Percentiles rank a stretch among this genome's conserved stretches.
Conservation (phyloP, 1,140 invertebrate genomes). For the Ectropis grisescens region DNA sequence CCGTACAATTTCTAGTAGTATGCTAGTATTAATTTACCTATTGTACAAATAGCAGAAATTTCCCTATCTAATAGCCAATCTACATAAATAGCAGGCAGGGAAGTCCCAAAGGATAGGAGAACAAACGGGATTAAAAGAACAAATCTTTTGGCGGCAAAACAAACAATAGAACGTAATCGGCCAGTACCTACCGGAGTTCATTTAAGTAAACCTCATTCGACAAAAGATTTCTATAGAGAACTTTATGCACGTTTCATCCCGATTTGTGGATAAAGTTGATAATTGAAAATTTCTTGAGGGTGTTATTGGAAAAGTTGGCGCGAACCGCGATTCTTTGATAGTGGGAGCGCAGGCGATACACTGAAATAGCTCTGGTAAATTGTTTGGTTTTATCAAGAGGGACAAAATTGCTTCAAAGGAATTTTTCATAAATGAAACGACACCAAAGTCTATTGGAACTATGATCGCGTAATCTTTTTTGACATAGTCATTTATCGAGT, state of each 20-base stretch:
- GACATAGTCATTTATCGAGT: too few relatives aligned
- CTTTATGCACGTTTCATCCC: constrained; percentile 1
- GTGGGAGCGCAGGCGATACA: too few relatives aligned
- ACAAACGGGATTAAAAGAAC: constrained; percentile 13
- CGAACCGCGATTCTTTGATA: too few relatives aligned
- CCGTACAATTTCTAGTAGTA: too few relatives aligned
- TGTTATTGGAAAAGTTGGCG: constrained; percentile 23
- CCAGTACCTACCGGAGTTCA: background rate
- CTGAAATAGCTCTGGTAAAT: too few relatives aligned
- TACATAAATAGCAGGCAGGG: constrained; percentile 2
- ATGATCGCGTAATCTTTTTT: too few relatives aligned
- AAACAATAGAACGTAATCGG: background rate
- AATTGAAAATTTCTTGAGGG: constrained; percentile 20
- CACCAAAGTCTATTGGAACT: too few relatives aligned
- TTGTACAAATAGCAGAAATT: too few relatives aligned
- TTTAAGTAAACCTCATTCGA: constrained; percentile 2
- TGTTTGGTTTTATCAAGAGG: too few relatives aligned
- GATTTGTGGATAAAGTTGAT: constrained; percentile 18
- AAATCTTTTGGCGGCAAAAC: constrained; percentile 4
- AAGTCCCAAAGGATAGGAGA: constrained; percentile 6
- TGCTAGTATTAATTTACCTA: too few relatives aligned
- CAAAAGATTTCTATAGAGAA: constrained; percentile 4
- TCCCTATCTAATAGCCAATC: constrained; percentile 6
- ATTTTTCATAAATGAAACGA: too few relatives aligned
- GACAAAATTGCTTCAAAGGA: too few relatives aligned